Evolutionary conservation across 2,113 vertebrate species (phyloP).

Genomic region (Hypocryptadius cinnamomeus): DNA sequence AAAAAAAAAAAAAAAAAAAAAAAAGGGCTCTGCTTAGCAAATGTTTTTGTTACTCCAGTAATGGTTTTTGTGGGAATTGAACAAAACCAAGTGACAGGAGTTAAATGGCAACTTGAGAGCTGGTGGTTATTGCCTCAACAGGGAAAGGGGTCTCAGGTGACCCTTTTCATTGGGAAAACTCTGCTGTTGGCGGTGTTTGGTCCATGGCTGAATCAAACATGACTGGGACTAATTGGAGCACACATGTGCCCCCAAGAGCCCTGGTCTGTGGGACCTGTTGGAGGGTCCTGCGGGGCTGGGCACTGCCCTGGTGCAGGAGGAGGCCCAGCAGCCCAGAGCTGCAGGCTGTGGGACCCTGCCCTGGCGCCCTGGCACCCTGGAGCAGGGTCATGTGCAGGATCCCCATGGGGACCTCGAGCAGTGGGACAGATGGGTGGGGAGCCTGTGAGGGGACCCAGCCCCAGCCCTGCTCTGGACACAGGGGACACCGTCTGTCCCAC

Average conservation of each 20-base stretch:
- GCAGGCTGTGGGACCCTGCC: not conserved
- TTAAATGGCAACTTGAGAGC: not conserved
- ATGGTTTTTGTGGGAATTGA: not conserved
- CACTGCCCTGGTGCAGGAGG: not conserved
- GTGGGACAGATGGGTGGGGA: rapidly evolving
- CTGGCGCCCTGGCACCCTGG: rapidly evolving
- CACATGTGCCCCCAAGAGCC: rapidly evolving
- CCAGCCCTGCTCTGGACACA: rapidly evolving
- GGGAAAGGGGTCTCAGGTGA: not conserved
- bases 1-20: not conserved
- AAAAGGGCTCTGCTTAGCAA: not conserved
- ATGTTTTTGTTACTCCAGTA: slow-evolving; percentile 6
- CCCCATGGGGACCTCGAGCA: rapidly evolving
- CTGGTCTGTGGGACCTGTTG: rapidly evolving
- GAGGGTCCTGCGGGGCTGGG: not conserved
- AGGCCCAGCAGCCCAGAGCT: not conserved
- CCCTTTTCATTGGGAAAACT: not conserved
- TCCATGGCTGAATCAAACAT: not conserved
- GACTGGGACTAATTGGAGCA: not conserved
- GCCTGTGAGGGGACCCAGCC: rapidly evolving
- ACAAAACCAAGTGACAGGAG: not conserved
- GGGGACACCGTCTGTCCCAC: rapidly evolving
- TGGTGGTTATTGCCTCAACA: not conserved
- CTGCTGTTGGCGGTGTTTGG: not conserved
- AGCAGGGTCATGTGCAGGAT: rapidly evolving